phyloP scores from a whole-genome alignment of 2,113 vertebrate species.

The Anser brachyrhynchus region DNA sequence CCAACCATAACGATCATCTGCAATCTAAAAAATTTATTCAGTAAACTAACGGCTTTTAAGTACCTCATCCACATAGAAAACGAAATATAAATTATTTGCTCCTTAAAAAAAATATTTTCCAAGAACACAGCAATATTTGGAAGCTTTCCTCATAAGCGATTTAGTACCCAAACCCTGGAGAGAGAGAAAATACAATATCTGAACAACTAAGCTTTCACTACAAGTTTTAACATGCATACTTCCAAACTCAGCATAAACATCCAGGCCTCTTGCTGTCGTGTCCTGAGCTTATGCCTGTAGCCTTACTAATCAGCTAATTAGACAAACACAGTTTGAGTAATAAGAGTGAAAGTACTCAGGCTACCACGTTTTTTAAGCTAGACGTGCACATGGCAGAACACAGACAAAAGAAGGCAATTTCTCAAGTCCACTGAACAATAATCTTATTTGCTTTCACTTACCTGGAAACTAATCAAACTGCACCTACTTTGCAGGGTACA shows the following conservation, averaged over 20 bases:
- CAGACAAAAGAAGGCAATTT: neutral
- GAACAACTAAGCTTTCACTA: neutral
- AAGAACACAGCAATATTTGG: neutral
- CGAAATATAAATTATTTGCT: neutral
- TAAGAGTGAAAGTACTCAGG: neutral
- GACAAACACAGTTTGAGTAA: neutral
- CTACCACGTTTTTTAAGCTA: neutral
- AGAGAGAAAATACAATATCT: neutral
- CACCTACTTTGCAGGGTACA: neutral
- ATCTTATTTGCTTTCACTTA: neutral
- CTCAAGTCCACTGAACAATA: fast-evolving
- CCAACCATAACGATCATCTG: neutral
- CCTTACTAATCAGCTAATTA: neutral
- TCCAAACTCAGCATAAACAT: neutral
- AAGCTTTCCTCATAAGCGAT: neutral
- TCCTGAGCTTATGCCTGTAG: neutral
- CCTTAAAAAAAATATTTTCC: neutral
- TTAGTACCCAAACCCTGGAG: neutral
- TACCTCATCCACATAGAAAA: neutral
- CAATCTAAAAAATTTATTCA: neutral
- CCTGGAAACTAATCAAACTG: neutral
- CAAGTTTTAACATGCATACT: neutral
- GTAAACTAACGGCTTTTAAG: neutral
- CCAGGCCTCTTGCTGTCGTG: neutral
- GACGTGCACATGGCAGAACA: neutral